phyloP scores from a whole-genome alignment of 2,797 vertebrate genomes.

The Propithecus deckenii region DNA sequence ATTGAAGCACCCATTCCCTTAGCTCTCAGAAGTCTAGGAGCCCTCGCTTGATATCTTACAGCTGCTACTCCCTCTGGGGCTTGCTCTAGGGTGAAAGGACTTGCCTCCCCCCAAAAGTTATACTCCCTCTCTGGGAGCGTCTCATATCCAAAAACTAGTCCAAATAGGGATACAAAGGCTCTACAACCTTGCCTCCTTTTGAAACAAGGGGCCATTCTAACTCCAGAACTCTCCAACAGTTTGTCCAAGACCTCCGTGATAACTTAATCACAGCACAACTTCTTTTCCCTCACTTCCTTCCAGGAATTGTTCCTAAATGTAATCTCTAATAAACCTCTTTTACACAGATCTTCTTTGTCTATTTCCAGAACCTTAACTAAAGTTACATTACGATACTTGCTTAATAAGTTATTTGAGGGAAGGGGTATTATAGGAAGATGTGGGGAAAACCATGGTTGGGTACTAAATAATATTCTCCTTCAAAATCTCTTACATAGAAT shows the following conservation, averaged over 20 bases:
- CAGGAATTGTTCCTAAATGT: background rate
- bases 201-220: background rate
- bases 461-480: background rate
- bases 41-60: rapidly evolving
- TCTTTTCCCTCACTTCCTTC: background rate
- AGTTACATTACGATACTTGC: background rate
- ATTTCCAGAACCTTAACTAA: background rate
- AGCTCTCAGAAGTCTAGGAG: background rate
- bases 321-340: background rate
- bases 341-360: background rate
- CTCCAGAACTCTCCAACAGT: background rate
- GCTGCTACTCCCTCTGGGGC: background rate
- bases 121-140: too few species aligned
- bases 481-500: background rate
- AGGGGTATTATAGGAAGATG: background rate
- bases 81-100: background rate
- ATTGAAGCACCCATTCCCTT: background rate
- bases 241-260: background rate
- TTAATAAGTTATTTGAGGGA: background rate
- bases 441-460: background rate
- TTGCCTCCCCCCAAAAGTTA: background rate
- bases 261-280: background rate
- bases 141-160: background rate
- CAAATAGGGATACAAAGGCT: background rate
- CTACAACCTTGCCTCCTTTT: background rate